Conservation (phyloP, 2,888 invertebrate species). For the Noctua pronuba region DNA sequence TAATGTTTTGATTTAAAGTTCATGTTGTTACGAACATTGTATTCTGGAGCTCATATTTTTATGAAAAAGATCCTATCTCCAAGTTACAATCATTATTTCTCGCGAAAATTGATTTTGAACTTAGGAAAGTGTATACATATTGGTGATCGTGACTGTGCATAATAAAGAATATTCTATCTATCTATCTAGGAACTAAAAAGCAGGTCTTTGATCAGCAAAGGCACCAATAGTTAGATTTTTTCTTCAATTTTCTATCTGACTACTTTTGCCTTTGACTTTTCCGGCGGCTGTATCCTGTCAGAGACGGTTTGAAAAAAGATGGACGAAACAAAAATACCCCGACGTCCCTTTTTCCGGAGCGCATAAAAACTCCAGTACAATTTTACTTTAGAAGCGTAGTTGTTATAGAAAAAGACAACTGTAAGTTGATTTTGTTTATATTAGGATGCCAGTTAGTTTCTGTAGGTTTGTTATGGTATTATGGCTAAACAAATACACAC, state of each 20-base stretch:
- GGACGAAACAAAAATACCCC: neutral
- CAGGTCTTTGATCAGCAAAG: neutral
- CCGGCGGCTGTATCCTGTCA: conserved; percentile 7
- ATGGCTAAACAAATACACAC: neutral
- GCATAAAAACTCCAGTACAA: neutral
- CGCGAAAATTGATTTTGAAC: no score
- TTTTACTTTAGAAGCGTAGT: neutral
- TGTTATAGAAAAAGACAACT: neutral
- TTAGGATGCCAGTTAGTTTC: neutral
- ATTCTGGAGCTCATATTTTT: no score
- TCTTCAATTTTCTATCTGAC: conserved; percentile 25
- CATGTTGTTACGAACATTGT: no score
- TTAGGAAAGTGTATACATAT: no score
- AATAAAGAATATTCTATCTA: no score
- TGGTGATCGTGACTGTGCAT: no score
- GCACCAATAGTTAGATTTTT: conserved; percentile 15
- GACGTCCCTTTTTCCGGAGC: neutral
- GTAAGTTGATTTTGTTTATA: neutral
- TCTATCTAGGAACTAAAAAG: neutral
- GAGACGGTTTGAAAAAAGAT: conserved; percentile 28
- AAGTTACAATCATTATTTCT: no score
- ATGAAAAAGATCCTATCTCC: no score
- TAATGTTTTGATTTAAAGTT: no score
- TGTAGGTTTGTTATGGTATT: neutral
- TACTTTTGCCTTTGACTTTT: conserved; percentile 19